phyloP scores from a whole-genome alignment of 2,888 invertebrate genomes.

The Disparrhopalites patrizii region DNA sequence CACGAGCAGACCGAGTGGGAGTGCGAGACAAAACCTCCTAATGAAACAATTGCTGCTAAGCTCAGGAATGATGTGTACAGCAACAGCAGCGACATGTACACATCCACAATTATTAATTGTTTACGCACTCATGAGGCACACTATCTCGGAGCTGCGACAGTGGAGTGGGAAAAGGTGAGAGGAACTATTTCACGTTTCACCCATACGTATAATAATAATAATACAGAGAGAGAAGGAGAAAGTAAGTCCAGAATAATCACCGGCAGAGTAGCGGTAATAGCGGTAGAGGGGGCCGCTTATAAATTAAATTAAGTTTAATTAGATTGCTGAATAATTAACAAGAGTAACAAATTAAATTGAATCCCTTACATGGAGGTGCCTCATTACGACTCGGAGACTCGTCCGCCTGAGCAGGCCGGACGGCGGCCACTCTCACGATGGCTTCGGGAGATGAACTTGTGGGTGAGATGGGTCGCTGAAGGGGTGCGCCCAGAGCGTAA shows the following conservation, averaged over 20 bases:
- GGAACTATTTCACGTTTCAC: neutral
- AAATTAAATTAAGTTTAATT: conserved; percentile 27
- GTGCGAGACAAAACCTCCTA: neutral
- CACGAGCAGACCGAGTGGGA: neutral
- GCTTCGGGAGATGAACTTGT: neutral
- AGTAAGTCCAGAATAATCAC: neutral
- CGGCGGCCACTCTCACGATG: neutral
- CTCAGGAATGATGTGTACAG: neutral
- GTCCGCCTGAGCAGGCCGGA: neutral
- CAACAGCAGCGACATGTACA: too few species aligned
- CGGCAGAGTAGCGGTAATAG: neutral
- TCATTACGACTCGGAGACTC: neutral
- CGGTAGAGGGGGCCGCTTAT: neutral
- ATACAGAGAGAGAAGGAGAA: neutral
- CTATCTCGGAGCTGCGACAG: too few species aligned
- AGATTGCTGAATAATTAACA: conserved; percentile 22
- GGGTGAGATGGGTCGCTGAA: neutral
- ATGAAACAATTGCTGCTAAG: conserved; percentile 19
- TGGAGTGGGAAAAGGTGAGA: too few species aligned
- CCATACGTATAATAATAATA: neutral
- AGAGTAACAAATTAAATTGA: conserved; percentile 14
- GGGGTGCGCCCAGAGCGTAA: neutral
- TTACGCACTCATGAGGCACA: too few species aligned
- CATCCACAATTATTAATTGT: too few species aligned
- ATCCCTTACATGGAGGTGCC: neutral